Evolutionary conservation across 37 sponge, comb jelly and placozoan genomes (phyloP), one percentile per base, ranked within the genome.

Genomic region (Dysidea cf. avara): DNA sequence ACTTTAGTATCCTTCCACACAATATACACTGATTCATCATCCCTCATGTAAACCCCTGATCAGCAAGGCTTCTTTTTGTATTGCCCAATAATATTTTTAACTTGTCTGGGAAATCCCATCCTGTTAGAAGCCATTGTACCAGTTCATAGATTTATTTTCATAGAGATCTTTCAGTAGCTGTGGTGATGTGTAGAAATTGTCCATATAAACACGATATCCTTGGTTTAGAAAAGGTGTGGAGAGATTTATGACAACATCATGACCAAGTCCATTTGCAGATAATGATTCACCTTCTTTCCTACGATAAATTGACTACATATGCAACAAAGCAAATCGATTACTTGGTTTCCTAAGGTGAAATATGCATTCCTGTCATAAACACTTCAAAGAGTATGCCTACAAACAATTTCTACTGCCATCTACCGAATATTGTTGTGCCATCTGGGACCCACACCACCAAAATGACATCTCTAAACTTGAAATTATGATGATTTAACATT

Each of bases 161-260:
- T 28, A 1, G 7, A 76, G 57, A 24, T 75, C 39, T 7, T 33
- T 29, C 0, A 71, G 5, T 7, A 83, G 72, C 2, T 30, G 0
- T 28, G 72, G 58, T 21, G 63, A 50, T 17, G 76, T 56, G 32
- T 82, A 82, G 31, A 74, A 82, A 56, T 82, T 82, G 63, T 82
- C 78, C 0, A 9, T n/a, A 32, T 63, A 83, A 20, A 83, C 17
- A 21, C 36, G 20, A 48, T 83, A 83, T 22, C 84, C 84, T 46
- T 83, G 84, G 46, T 47, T 32, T 29, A 35, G 26, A 53, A 36
- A 76, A 11, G 60, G 39, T 16, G 50, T 1, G 1, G 34, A 7
- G 35, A 83, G 32, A 7, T 70, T 21, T 26, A 53, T 61, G 17
- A 83, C 83, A n/a, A 75, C 76, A 67, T 83, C 71, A 68, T 67